Evolutionary conservation across 2,113 vertebrate genomes (phyloP).

Genomic region (Microcebus ravelobensis): DNA sequence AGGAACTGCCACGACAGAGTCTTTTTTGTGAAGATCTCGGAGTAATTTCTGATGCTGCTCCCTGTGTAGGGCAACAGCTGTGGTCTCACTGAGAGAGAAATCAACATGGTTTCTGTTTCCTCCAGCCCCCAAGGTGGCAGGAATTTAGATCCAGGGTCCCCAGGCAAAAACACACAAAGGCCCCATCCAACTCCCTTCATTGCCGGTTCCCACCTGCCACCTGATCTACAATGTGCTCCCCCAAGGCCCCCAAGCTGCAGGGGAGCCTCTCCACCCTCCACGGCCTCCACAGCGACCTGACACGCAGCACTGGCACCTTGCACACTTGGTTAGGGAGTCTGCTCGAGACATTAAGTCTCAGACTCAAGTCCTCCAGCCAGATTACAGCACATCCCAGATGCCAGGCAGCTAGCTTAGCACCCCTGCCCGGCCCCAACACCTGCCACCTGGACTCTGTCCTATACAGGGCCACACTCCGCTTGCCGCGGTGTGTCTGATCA

Average conservation of each 20-base stretch:
- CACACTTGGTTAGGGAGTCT: not conserved
- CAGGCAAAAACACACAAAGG: not conserved
- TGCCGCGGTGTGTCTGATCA: not conserved
- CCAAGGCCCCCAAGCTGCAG: not conserved
- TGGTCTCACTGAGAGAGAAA: not conserved
- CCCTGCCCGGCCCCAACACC: fast-evolving
- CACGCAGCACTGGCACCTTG: fast-evolving
- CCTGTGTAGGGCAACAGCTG: conserved; percentile 36
- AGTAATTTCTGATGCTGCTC: conserved; percentile 29
- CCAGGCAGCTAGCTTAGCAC: not conserved
- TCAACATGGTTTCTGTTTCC: conserved; percentile 34
- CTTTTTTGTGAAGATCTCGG: conserved; percentile 48
- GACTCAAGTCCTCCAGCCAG: not conserved
- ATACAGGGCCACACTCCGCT: not conserved
- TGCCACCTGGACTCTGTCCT: no score
- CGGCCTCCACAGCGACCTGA: not conserved
- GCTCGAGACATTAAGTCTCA: not conserved
- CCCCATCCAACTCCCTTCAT: not conserved
- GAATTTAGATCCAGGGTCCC: conserved; percentile 9
- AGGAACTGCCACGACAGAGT: conserved; percentile 20
- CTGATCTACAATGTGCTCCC: not conserved
- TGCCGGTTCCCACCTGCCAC: not conserved
- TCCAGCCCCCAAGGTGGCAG: not conserved
- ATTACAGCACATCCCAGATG: not conserved
- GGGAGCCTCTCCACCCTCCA: no score